Percentiles rank a stretch among this genome's conserved stretches.
These are phyloP conservation scores for Platalea minor DNA, from an alignment of 2,797 vertebrate genomes.

Conservation along the genomic window DNA sequence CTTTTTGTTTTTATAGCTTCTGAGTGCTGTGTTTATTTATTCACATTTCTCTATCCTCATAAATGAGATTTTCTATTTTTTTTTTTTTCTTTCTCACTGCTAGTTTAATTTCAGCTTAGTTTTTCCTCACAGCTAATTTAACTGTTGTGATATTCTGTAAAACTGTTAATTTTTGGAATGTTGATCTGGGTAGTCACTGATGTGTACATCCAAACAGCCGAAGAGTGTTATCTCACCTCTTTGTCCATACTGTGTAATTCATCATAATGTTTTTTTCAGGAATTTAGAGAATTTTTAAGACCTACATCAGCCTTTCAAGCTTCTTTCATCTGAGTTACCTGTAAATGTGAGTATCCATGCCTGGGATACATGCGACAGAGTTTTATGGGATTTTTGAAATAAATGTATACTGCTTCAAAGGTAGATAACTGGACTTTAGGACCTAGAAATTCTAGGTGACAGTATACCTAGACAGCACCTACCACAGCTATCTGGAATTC, in stretches of 20 bases:
- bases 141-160: neutral
- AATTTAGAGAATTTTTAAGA: neutral
- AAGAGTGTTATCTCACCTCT: neutral
- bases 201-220: neutral
- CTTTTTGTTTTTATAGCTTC: neutral
- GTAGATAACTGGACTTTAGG: neutral
- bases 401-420: neutral
- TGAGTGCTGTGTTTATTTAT: neutral
- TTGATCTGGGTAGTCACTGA: neutral
- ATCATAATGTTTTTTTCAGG: neutral
- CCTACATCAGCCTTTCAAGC: neutral
- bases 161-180: neutral
- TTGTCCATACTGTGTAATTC: neutral
- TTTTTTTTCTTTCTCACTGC: neutral
- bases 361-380: neutral
- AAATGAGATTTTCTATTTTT: neutral
- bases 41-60: neutral
- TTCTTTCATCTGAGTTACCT: neutral
- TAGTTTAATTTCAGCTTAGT: neutral
- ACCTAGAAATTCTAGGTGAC: neutral
- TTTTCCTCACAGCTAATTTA: neutral
- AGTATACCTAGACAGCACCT: neutral
- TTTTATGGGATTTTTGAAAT: neutral
- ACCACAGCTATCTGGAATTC: neutral
- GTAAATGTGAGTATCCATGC: neutral